A percentile compares a stretch with the other conserved stretches of the same genome.
Conservation (phyloP, 2,888 invertebrate genomes). For the Anodontia alba region DNA sequence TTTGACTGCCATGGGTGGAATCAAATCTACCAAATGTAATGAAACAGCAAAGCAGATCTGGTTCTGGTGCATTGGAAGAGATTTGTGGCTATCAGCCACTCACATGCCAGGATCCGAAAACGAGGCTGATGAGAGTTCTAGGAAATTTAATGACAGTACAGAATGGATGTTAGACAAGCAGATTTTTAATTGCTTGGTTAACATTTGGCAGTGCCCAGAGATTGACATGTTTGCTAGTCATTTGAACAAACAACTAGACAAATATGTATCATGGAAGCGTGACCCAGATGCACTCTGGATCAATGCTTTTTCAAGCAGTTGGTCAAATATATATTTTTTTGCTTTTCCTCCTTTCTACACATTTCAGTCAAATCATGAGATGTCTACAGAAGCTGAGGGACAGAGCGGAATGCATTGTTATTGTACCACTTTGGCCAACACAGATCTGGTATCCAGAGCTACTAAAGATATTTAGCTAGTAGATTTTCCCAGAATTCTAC, state of each 20-base stretch:
- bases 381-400: constrained; percentile 12
- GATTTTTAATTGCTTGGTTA: constrained; percentile 9
- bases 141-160: constrained; percentile 24
- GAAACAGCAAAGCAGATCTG: not conserved
- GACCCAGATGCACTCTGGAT: constrained; percentile 22
- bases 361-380: not conserved
- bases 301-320: constrained; percentile 32
- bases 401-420: constrained; percentile 26
- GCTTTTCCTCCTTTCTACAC: constrained; percentile 26
- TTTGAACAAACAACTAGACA: constrained; percentile 17
- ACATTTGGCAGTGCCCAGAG: constrained; percentile 20
- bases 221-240: constrained; percentile 42
- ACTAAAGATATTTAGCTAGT: constrained; percentile 32
- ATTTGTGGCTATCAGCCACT: not conserved
- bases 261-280: constrained; percentile 33
- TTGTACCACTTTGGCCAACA: constrained; percentile 42
- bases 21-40: not conserved
- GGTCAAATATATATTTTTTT: constrained; percentile 15
- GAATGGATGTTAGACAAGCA: constrained; percentile 26
- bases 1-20: not conserved
- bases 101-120: not conserved
- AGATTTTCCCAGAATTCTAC: no score
- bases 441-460: constrained; percentile 29
- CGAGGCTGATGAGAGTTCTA: not conserved
- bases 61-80: not conserved